Percentiles rank a stretch among this genome's conserved stretches.
Evolutionary conservation across 2,113 vertebrate genomes (phyloP).

Genomic region (Dipodomys spectabilis): DNA sequence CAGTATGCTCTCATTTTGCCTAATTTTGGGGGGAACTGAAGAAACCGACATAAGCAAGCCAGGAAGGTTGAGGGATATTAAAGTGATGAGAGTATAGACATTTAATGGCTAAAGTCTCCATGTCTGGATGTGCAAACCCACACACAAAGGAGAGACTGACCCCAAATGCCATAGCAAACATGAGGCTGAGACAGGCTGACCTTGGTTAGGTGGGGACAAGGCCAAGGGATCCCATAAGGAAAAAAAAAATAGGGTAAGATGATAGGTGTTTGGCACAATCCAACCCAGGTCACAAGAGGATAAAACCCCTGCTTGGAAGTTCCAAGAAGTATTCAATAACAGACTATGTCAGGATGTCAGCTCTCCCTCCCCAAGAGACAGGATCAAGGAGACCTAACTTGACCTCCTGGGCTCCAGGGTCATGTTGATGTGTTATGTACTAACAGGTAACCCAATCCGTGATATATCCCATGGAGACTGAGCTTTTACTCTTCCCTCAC

Average conservation of each 20-base stretch:
- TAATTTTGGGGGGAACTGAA: slow-evolving; percentile 1
- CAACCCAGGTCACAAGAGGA: background rate
- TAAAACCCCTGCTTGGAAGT: background rate
- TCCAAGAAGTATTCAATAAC: background rate
- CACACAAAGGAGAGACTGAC: background rate
- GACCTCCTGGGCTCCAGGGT: background rate
- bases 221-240: background rate
- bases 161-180: background rate
- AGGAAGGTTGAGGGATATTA: background rate
- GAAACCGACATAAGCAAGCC: background rate
- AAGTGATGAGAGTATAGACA: background rate
- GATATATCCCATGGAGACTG: too few species aligned
- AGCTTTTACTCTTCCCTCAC: background rate
- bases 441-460: background rate
- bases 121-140: background rate
- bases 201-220: background rate
- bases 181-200: background rate
- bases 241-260: background rate
- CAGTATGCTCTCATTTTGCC: background rate
- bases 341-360: background rate
- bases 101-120: slow-evolving; percentile 10
- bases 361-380: background rate
- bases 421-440: background rate
- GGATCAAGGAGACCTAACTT: background rate
- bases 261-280: background rate